Evolutionary conservation across 2,113 vertebrate genomes (phyloP), one percentile per base, ranked within the genome.

Genomic region (Esox niger): DNA sequence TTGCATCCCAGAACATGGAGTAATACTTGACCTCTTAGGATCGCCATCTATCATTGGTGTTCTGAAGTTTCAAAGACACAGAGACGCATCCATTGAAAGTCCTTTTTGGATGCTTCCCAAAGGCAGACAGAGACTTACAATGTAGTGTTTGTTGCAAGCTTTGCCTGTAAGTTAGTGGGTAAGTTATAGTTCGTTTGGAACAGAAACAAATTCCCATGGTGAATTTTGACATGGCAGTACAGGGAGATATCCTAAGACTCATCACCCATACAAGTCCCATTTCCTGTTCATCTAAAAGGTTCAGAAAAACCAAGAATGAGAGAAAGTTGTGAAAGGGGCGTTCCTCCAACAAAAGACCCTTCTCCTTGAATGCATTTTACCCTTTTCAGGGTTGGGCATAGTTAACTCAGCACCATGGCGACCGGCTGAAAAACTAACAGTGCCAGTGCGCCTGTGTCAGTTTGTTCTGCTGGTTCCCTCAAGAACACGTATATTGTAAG

Each of bases 261-360:
- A 60, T 63, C 26, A 35, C 70, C 65, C 56, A 60, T 63, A 31
- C 65, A 58, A 65, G 52, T 73, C 56, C 61, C 47, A 26, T 38
- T 62, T 43, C 61, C 61, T 62, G 76, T 32, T 70, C 58, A 66
- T 59, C 68, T 64, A 52, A 59, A 57, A 61, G 70, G 65, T 46
- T 52, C 43, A 33, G 38, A 65, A 32, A 30, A 68, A 55, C 17
- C 49, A 47, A 35, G 57, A 55, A 26, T 35, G 21, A 68, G 32
- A 49, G 23, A 60, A 64, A 20, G 61, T 46, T 56, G 33, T 61
- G 61, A 57, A 31, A 25, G 32, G 66, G 25, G 55, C 4, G 54
- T 29, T 46, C 9, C 55, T 60, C 21, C 57, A 47, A 69, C 67
- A 69, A 69, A 68, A 43, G 57, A 33, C 26, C 31, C 38, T 59